Base-by-base conservation (phyloP, 2,113 vertebrate genomes). In the Prunella himalayana region DNA sequence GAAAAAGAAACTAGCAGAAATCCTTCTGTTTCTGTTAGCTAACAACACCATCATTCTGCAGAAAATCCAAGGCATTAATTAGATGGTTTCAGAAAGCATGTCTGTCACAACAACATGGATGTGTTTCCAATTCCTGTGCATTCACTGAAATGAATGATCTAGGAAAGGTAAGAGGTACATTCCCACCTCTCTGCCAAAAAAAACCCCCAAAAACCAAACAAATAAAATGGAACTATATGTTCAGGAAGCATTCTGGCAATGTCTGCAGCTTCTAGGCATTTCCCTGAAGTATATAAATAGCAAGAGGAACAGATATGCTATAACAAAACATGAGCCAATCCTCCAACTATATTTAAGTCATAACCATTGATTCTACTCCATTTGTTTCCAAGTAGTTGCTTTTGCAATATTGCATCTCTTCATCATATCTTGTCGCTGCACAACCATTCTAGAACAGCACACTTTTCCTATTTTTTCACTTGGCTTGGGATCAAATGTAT, bases 41-140 rank as follows among this genome's bases (percentile, higher is more conserved):
- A 96, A 92, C 61, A 96, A 37, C 50, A 95, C 35, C 57, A 92
- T 53, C 50, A 93, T 79, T 93, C 93, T 39, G 77, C 53, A 97
- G 73, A 98, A 94, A 97, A 84, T 59, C 35, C 84, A 95, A 96
- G 86, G 73, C 90, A 96, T 96, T 98, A 98, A 98, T 98, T 97
- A 97, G 85, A 94, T 79, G 89, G 92, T 97, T 98, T 97, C 90
- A 94, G 97, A 97, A 97, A 96, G 76, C 25, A 42, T 37, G 42
- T 61, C 82, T 98, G 95, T 98, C 97, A 97, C 96, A 97, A 98
- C 92, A 97, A 79, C 77, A 81, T 13, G 13, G 19, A 69, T 87
- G 39, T 66, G 45, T 95, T 98, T 96, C 96, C 97, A 90, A 88
- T 94, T 97, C 97, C 95, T 93, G 65, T 53, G 47, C 13, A 64